These are phyloP conservation scores for Sthenelais limicola DNA, from an alignment of 2,888 invertebrate genomes.

Conservation along the genomic window DNA sequence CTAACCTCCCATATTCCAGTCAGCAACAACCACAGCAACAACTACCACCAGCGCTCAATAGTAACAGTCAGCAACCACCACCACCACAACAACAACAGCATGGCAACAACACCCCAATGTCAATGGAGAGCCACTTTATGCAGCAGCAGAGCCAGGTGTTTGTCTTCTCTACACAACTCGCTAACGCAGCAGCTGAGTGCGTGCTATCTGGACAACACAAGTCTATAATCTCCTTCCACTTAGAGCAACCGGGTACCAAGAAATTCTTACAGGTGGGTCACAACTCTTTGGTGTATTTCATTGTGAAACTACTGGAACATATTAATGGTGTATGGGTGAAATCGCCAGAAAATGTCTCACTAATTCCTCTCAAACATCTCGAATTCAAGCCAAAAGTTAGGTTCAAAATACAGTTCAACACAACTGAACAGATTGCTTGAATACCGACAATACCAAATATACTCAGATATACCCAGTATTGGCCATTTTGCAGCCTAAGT, in stretches of 20 bases:
- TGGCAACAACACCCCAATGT: no score
- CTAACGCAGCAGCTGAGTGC: constrained; percentile 94
- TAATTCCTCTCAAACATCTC: no score
- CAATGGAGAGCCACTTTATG: constrained; percentile 52
- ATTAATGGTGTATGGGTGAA: no score
- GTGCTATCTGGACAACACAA: constrained; percentile 91
- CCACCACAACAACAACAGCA: background rate
- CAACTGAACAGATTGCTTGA: no score
- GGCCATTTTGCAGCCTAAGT: no score
- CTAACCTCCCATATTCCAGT: background rate
- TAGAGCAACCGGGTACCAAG: constrained; percentile 95
- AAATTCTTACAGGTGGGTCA: constrained; percentile 87
- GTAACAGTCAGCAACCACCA: background rate
- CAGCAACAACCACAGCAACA: constrained; percentile 21
- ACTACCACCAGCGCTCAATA: background rate
- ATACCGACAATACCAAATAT: no score
- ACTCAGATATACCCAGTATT: no score
- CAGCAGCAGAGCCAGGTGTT: constrained; percentile 94
- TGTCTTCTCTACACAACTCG: constrained; percentile 94
- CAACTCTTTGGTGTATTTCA: no score
- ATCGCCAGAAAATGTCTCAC: no score
- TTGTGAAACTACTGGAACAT: no score
- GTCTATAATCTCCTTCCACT: constrained; percentile 92
- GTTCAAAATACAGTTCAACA: no score
- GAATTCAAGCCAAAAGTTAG: no score